Evolutionary conservation across 2,113 vertebrate genomes (phyloP), one percentile per base, ranked within the genome.

Genomic region (Onychorhynchus coronatus): DNA sequence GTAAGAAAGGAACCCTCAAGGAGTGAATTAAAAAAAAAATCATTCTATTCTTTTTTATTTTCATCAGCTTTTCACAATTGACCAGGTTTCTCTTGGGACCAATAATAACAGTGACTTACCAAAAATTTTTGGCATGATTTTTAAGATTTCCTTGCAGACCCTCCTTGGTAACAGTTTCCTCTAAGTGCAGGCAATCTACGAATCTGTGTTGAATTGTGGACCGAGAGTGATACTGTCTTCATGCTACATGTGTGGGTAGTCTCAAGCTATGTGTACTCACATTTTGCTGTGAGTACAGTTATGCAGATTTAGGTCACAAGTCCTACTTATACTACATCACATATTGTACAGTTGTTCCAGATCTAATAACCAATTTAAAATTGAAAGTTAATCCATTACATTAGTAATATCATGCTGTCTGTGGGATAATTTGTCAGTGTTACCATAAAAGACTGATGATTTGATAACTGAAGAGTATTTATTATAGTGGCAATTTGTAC

Each of bases 391-490:
- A 98, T 97, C 96, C 95, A 94, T 97, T 96, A 94, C 52, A 94
- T 93, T 97, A 95, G 82, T 94, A 93, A 96, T 96, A 97, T 85
- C 85, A 67, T 76, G 80, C 76, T 93, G 94, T 89, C 94, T 84
- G 33, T 96, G 87, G 92, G 91, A 97, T 95, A 87, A 91, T 92
- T 93, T 98, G 93, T 98, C 96, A 97, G 52, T 41, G 90, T 92
- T 93, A 91, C 76, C 86, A 87, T 93, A 71, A 94, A 88, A 97
- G 97, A 97, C 94, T 97, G 96, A 98, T 94, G 97, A 96, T 93
- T 93, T 96, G 93, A 93, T 98, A 97, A 98, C 81, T 47, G 88
- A 94, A 84, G 89, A 96, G 73, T 97, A 98, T 98, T 98, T 98
- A 97, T 98, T 98, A 98, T 73, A 87, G 72, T 61, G 86, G 73